Evolutionary conservation across 2,113 vertebrate species (phyloP).

Genomic region (Sciurus niger): DNA sequence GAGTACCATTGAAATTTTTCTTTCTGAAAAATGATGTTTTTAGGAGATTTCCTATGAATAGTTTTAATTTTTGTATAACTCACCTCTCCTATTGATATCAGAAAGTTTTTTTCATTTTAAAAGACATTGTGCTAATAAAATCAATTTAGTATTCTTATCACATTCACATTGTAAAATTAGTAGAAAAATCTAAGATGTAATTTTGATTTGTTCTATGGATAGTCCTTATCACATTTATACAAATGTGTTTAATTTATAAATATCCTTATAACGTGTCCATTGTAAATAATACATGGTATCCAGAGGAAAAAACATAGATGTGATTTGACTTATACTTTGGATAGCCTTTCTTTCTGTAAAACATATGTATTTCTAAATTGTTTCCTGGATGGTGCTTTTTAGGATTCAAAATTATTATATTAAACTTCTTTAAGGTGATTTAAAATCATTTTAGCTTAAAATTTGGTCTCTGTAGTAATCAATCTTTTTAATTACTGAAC

Average conservation of each 20-base stretch:
- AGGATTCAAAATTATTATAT: slow-evolving; percentile 55
- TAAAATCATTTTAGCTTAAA: slow-evolving; percentile 68
- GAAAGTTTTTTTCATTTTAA: slow-evolving; percentile 63
- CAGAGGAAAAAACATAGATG: slow-evolving; percentile 4
- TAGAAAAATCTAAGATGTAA: slow-evolving; percentile 34
- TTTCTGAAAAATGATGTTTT: slow-evolving; percentile 63
- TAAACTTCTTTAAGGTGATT: slow-evolving; percentile 53
- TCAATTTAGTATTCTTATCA: slow-evolving; percentile 48
- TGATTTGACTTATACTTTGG: slow-evolving; percentile 41
- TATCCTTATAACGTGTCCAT: slow-evolving; percentile 28
- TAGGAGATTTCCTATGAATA: neutral
- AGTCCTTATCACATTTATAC: slow-evolving; percentile 41
- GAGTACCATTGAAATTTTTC: slow-evolving; percentile 40
- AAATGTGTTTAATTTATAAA: slow-evolving; percentile 66
- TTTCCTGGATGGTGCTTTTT: slow-evolving; percentile 48
- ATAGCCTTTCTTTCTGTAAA: slow-evolving; percentile 61
- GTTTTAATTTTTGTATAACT: slow-evolving; percentile 44
- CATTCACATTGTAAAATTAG: slow-evolving; percentile 54
- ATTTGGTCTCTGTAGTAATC: slow-evolving; percentile 37
- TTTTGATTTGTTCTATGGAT: slow-evolving; percentile 62
- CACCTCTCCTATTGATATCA: slow-evolving; percentile 45
- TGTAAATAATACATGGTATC: slow-evolving; percentile 58
- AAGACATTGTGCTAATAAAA: slow-evolving; percentile 15
- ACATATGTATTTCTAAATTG: slow-evolving; percentile 64
- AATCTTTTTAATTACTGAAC: slow-evolving; percentile 52